Conservation (phyloP, 1,140 invertebrate genomes). For the Pseudomyrmex pallidus region DNA sequence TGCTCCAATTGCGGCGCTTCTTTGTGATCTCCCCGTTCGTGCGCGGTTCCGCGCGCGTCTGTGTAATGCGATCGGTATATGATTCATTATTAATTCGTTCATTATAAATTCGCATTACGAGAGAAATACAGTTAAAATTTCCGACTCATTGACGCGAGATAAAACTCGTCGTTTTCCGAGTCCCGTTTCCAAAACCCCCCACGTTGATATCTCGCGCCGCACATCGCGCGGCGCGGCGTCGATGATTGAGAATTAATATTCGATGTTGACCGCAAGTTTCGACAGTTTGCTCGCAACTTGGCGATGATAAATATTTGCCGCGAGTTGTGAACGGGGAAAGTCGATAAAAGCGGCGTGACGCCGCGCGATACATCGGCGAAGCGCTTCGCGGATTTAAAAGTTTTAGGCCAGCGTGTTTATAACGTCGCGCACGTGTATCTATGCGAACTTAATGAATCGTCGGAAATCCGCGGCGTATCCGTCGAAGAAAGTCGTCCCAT, state of each 20-base stretch:
- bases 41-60: too few relatives aligned
- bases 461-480: neutral
- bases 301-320: slow-evolving; percentile 49
- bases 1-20: neutral
- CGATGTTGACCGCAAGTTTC: slow-evolving; percentile 4
- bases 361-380: neutral
- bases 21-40: neutral
- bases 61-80: too few relatives aligned
- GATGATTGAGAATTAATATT: slow-evolving; percentile 34
- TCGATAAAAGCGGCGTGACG: neutral
- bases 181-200: neutral
- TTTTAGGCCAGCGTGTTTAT: slow-evolving; percentile 6
- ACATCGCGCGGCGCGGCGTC: neutral
- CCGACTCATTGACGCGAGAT: slow-evolving; percentile 22
- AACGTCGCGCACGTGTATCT: slow-evolving; percentile 11
- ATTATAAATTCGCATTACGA: neutral
- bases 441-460: slow-evolving; percentile 48
- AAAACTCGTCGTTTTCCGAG: neutral
- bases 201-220: neutral
- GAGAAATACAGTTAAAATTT: neutral
- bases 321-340: slow-evolving; percentile 15
- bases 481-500: slow-evolving; percentile 22
- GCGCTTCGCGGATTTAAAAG: too few relatives aligned
- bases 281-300: neutral
- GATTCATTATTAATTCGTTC: too few relatives aligned